phyloP scores from a whole-genome alignment of 92 coral and sea anemone species.

The Chrysogorgia sp. region DNA sequence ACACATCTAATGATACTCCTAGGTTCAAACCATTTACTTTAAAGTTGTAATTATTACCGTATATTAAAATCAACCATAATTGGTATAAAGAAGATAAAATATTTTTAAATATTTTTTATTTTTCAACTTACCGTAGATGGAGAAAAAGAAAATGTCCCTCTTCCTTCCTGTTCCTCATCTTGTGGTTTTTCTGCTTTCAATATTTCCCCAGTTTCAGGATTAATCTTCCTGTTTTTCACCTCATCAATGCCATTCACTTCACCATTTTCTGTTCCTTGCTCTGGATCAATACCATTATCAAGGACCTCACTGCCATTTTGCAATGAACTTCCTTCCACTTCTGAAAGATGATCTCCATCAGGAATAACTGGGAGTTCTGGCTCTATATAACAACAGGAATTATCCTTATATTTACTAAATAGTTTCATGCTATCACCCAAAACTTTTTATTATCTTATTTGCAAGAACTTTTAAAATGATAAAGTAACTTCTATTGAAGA shows the following conservation, averaged over 20 bases:
- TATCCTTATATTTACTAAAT: no score
- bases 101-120: not conserved
- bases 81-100: no score
- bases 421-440: no score
- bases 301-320: conserved; percentile 64
- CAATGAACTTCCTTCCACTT: conserved; percentile 33
- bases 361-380: conserved; percentile 93
- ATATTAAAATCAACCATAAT: no score
- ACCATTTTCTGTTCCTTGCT: conserved; percentile 43
- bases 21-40: no score
- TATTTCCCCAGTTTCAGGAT: conserved; percentile 89
- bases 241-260: conserved; percentile 13
- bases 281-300: conserved; percentile 57
- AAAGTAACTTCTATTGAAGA: no score
- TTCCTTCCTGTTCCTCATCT: conserved; percentile 53
- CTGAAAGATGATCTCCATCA: conserved; percentile 53
- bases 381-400: conserved; percentile 46
- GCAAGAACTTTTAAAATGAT: no score
- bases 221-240: conserved; percentile 25
- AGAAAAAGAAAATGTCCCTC: conserved; percentile 60
- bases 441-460: no score
- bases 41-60: no score
- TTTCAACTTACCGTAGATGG: conserved; percentile 83
- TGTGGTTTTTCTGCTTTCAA: conserved; percentile 74
- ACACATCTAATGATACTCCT: no score